A percentile compares a stretch with the other conserved stretches of the same genome.
Evolutionary conservation across 2,797 vertebrate genomes (phyloP).

Genomic region (Alouatta caraya): DNA sequence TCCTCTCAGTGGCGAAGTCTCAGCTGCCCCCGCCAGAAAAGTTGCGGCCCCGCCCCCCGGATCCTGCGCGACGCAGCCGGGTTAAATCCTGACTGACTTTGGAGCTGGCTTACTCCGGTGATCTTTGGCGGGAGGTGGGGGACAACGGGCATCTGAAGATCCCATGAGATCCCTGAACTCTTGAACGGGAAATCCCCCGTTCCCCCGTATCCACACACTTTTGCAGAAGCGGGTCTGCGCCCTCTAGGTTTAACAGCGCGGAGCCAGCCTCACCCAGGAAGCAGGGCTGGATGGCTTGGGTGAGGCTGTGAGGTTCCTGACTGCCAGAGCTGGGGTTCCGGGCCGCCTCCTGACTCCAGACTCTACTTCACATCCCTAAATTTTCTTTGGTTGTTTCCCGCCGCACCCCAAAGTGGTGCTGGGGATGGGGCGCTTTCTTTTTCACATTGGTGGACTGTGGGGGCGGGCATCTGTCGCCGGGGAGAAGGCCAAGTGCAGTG

Average conservation of each 20-base stretch:
- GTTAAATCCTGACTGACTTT: background rate
- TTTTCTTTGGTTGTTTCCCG: background rate
- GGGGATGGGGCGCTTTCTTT: background rate
- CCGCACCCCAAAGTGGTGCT: background rate
- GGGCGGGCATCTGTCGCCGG: background rate
- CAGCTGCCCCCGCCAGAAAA: background rate
- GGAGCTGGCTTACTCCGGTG: background rate
- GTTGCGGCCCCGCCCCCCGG: background rate
- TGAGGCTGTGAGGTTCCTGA: background rate
- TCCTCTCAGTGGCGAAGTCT: background rate
- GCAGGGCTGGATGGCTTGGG: background rate
- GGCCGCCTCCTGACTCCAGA: background rate
- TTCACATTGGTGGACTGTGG: background rate
- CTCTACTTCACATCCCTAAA: background rate
- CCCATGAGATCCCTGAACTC: background rate
- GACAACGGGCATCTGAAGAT: background rate
- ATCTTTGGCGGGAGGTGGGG: no score
- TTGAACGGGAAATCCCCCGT: background rate
- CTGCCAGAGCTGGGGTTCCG: background rate
- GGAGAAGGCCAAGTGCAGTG: background rate
- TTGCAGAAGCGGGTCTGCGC: background rate
- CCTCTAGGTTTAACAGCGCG: background rate
- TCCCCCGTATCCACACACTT: background rate
- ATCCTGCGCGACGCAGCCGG: background rate
- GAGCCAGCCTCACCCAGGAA: background rate